Conservation (phyloP, 2,113 vertebrate species). For the Xiphophorus couchianus region DNA sequence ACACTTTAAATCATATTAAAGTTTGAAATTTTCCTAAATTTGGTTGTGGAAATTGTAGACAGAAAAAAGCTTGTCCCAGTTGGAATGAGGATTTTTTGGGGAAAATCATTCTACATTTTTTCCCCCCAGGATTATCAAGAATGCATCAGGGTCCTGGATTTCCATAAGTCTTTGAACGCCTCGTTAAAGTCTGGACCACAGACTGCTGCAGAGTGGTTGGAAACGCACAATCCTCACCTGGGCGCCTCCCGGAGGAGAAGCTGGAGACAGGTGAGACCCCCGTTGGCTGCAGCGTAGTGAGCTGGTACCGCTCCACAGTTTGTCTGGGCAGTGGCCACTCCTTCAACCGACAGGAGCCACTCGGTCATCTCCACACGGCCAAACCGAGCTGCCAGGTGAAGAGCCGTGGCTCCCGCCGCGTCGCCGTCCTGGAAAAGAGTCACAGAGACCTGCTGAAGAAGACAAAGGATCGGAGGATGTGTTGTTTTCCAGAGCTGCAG, state of each 20-base stretch:
- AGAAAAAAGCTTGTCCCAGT: too few species aligned
- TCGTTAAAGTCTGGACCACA: background rate
- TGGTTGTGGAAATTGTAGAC: too few species aligned
- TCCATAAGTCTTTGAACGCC: background rate
- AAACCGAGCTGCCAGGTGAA: slow-evolving; percentile 87
- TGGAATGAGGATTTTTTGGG: background rate
- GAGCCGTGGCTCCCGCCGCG: slow-evolving; percentile 77
- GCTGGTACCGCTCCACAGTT: slow-evolving; percentile 83
- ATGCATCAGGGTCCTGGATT: background rate
- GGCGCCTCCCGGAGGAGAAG: slow-evolving; percentile 76
- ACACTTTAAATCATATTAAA: too few species aligned
- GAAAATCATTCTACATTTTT: too few species aligned
- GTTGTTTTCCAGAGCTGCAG: slow-evolving; percentile 1
- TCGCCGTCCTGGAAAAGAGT: slow-evolving; percentile 80
- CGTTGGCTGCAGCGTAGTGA: slow-evolving; percentile 86
- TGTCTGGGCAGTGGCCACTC: slow-evolving; percentile 72
- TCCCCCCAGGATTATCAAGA: background rate
- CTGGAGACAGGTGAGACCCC: slow-evolving; percentile 84
- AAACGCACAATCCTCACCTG: slow-evolving; percentile 67
- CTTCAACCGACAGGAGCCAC: slow-evolving; percentile 80
- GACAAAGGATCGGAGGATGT: background rate
- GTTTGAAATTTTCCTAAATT: too few species aligned
- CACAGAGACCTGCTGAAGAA: background rate
- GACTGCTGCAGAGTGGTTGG: background rate
- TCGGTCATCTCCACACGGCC: slow-evolving; percentile 71